Base-by-base conservation (phyloP, 2,797 vertebrate species). In the Borostomias antarcticus region DNA sequence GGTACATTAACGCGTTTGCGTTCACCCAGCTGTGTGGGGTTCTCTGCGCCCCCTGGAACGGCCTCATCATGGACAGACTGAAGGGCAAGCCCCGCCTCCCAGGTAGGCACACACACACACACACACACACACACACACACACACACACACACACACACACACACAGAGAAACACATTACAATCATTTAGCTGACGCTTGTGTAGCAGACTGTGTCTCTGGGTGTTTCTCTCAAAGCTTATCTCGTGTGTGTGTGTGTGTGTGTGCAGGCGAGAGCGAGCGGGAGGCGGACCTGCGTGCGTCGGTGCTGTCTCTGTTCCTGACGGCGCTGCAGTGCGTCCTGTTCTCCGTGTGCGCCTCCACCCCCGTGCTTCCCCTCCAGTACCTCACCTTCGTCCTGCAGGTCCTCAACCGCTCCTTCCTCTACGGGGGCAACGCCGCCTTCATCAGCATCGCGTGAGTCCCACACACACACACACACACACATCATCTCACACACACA, bases 341-440 rank as follows among this genome's bases (percentile, higher is more conserved):
- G 58, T 98, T 98, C 74, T 94, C 94, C 0, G 1, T 97, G 21
- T 93, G 93, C 0, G 95, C 95, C 1, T 76, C 95, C 0, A 83
- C 90, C 9, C 93, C 93, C 0, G 0, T 88, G 54, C 91, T 98
- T 26, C 88, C 90, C 0, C 90, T 95, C 0, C 95, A 97, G 85
- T 96, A 96, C 0, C 70, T 87, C 82, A 96, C 96, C 30, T 98
- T 98, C 63, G 58, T 89, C 85, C 86, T 98, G 73, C 96, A 98
- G 80, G 96, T 98, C 68, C 63, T 96, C 80, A 96, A 95, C 85
- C 94, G 95, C 58, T 96, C 96, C 78, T 98, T 98, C 92, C 93
- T 98, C 1, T 98, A 94, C 0, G 96, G 97, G 0, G 94, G 96
- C 74, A 96, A 94, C 0, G 95, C 97, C 0, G 94, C 96, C 68